Base-by-base conservation (phyloP, 2,888 invertebrate species). In the Hartigia nigra region DNA sequence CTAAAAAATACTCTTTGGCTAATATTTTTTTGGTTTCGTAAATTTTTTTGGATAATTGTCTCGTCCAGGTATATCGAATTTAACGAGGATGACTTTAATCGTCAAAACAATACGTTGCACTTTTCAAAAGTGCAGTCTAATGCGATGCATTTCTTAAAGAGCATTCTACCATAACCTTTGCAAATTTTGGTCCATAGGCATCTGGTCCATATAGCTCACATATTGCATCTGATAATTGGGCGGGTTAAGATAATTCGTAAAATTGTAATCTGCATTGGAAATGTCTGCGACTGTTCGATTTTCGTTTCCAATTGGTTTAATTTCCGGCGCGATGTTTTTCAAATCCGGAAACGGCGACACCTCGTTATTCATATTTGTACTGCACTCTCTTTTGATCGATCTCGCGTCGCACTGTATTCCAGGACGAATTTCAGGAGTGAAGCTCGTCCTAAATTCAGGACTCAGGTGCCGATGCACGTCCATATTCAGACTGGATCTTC, bases 221-320 rank as follows among this genome's bases (percentile, higher is more conserved):
- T 91, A 91, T 35, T 88, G 88, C 88, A 91, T 88, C 77, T 89
- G 91, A 77, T 91, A 91, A 81, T 86, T 88, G 0, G 88, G 74
- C 4, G 89, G 83, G 31, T 84, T 87, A 32, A 87, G 76, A 74
- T 91, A 91, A 82, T 88, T 90, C 0, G 87, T 69, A 77, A 86
- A 90, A 4, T 84, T 86, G 55, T 88, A 91, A 37, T 91, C 91
- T 37, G 83, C 82, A 74, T 81, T 85, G 0, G 88, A 77, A 0
- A 86, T 84, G 12, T 89, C 89, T 80, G 85, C 84, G 23, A 83
- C 79, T 0, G 85, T 78, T 76, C 89, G 86, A 69, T 86, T 88
- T 74, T 90, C 90, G 80, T 81, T 81, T 12, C 78, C 77, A 36
- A 85, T 75, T 36, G 31, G 82, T 77, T 84, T 85, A 0, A 82